These are phyloP conservation scores for Rhinatrema bivittatum DNA, from an alignment of 2,797 vertebrate species.

Conservation along the genomic window DNA sequence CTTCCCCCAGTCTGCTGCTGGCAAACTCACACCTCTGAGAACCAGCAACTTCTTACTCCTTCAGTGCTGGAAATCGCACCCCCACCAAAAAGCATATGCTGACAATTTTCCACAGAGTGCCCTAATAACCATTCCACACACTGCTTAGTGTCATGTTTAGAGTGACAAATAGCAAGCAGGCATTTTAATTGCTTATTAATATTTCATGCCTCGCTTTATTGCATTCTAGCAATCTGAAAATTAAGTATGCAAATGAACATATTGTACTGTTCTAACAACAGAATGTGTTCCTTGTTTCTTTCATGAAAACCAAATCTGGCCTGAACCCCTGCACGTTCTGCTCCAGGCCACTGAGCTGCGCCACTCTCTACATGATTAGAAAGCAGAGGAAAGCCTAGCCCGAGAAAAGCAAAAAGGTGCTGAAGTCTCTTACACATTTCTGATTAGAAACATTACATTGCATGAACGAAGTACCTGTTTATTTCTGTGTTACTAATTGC, in stretches of 20 bases:
- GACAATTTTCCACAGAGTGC: background rate
- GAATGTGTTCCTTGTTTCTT: background rate
- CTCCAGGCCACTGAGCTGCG: background rate
- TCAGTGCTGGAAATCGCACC: too few relatives aligned
- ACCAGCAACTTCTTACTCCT: background rate
- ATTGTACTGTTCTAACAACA: background rate
- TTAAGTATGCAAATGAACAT: background rate
- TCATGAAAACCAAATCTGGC: background rate
- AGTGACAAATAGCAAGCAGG: slow-evolving; percentile 2
- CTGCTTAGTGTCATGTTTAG: background rate
- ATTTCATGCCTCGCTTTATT: background rate
- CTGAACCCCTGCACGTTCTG: rapidly evolving
- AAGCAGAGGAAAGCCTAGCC: background rate
- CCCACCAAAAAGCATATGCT: background rate
- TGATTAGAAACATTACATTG: background rate
- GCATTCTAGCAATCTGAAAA: slow-evolving; percentile 1
- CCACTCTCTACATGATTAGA: rapidly evolving
- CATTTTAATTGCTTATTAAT: background rate
- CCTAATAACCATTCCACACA: background rate
- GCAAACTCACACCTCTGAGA: background rate
- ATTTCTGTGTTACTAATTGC: too few relatives aligned
- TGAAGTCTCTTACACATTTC: rapidly evolving
- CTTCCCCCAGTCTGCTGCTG: too few relatives aligned
- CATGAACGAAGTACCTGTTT: too few relatives aligned
- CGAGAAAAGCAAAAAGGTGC: background rate